Conservation (phyloP, 2,797 vertebrate genomes). For the Melanotaenia nigrans region DNA sequence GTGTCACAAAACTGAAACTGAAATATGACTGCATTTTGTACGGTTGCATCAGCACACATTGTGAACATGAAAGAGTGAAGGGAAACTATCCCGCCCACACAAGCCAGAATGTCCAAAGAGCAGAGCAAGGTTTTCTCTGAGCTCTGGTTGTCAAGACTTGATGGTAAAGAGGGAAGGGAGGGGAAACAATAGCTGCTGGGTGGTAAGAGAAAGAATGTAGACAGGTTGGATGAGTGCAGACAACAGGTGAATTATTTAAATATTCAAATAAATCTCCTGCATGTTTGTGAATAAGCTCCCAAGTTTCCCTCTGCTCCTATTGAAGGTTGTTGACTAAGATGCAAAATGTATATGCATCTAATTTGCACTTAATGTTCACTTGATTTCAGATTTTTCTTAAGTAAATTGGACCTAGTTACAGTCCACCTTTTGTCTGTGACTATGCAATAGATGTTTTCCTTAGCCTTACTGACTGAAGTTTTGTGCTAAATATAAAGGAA, state of each 20-base stretch:
- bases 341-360: background rate
- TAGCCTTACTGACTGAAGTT: background rate
- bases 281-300: background rate
- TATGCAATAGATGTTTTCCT: background rate
- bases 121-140: background rate
- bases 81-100: conserved; percentile 4
- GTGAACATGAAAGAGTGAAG: conserved; percentile 61
- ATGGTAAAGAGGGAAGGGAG: conserved; percentile 15
- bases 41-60: conserved; percentile 8
- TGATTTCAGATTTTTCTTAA: background rate
- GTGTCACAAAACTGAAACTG: conserved; percentile 50
- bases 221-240: conserved; percentile 8
- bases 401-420: too few relatives aligned
- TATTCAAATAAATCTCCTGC: background rate
- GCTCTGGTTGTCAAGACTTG: background rate
- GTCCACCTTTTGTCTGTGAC: conserved; percentile 3
- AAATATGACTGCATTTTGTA: conserved; percentile 3
- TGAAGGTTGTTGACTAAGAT: background rate
- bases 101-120: background rate
- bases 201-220: conserved; percentile 36
- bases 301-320: background rate
- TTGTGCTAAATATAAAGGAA: conserved; percentile 5
- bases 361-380: background rate
- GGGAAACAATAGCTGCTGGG: background rate
- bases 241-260: conserved; percentile 10